phyloP scores from a whole-genome alignment of 2,113 vertebrate genomes.

The Eira barbara region DNA sequence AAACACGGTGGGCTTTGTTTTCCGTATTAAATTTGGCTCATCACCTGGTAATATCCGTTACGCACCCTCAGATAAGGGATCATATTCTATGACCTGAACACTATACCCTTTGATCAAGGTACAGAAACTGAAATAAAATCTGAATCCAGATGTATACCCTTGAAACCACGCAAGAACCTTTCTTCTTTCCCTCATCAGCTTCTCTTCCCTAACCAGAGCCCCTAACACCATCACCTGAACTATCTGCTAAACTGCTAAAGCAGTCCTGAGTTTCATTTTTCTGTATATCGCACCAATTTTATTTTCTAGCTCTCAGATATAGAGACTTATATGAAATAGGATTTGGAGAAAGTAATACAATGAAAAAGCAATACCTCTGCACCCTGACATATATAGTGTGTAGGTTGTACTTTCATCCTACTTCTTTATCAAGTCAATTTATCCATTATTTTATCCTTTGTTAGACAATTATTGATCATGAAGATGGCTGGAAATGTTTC shows the following conservation, averaged over 20 bases:
- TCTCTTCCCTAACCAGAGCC: background rate
- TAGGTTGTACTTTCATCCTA: background rate
- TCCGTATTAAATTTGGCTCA: background rate
- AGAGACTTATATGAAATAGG: background rate
- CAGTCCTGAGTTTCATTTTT: background rate
- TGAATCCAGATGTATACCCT: conserved; percentile 54
- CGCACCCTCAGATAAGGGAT: background rate
- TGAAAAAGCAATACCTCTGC: background rate
- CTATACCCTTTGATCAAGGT: background rate
- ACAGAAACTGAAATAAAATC: conserved; percentile 62
- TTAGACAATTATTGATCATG: background rate
- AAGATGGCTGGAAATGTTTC: background rate
- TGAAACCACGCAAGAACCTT: conserved; percentile 52
- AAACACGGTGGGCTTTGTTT: conserved; percentile 14
- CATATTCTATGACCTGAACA: background rate
- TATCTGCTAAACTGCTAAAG: background rate
- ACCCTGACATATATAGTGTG: background rate
- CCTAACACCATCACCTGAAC: background rate
- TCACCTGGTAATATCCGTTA: background rate
- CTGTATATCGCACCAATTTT: conserved; percentile 9
- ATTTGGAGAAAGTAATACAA: conserved; percentile 25
- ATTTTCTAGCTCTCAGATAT: background rate
- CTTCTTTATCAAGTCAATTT: background rate
- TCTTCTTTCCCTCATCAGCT: conserved; percentile 38
- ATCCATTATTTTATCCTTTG: conserved; percentile 24